phyloP scores from a whole-genome alignment of 2,113 vertebrate genomes.

The Xyrauchen texanus region DNA sequence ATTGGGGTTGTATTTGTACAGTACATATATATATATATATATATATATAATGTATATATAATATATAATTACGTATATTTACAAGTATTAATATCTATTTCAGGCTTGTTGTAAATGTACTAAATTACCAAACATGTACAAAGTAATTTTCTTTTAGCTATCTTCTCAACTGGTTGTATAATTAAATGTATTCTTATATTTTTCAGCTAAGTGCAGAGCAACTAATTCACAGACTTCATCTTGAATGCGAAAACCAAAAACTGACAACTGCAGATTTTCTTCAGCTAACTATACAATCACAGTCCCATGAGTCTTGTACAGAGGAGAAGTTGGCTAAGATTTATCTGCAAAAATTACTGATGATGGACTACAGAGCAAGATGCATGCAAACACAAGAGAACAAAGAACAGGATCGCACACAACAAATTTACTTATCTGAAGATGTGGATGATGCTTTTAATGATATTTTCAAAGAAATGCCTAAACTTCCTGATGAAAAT shows the following conservation, averaged over 20 bases:
- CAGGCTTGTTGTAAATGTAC: not conserved
- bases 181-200: not conserved
- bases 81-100: too few relatives aligned
- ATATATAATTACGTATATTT: too few relatives aligned
- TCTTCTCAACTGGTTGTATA: not conserved
- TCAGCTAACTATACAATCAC: not conserved
- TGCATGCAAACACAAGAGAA: not conserved
- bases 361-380: slow-evolving; percentile 28
- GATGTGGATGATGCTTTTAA: not conserved
- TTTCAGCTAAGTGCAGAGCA: not conserved
- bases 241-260: not conserved
- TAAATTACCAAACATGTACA: not conserved
- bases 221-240: not conserved
- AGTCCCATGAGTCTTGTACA: not conserved
- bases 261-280: not conserved
- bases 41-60: too few relatives aligned
- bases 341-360: slow-evolving; percentile 6
- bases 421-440: not conserved
- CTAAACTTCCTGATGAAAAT: not conserved
- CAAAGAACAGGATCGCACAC: not conserved
- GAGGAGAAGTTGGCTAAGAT: not conserved
- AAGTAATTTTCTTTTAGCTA: not conserved
- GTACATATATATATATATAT: too few relatives aligned
- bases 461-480: not conserved
- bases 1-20: too few relatives aligned